Evolutionary conservation across 1,140 invertebrate genomes (phyloP), one percentile per base, ranked within the genome.

Genomic region (Eciton burchellii): DNA sequence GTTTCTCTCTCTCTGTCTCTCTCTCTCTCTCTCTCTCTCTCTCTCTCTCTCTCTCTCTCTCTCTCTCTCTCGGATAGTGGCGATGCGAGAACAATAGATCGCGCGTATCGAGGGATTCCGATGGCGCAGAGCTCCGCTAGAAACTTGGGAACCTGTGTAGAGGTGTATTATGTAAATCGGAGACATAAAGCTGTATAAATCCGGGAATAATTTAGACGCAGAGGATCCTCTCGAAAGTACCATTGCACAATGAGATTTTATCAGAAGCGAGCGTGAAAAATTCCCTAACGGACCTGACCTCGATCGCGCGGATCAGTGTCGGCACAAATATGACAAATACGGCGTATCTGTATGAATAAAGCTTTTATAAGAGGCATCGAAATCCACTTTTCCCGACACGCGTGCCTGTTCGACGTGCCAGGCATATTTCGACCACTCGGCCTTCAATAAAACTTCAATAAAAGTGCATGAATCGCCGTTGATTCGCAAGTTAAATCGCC

Each of bases 391-490:
- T 71, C 35, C 43, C 35, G 16, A 5, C 24, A 45, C 29, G 63
- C 74, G 49, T 74, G 29, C 59, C n/a, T n/a, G 16, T 60, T 62
- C 43, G 26, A 74, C 57, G 72, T 57, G 74, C 74, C 74, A 35
- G 41, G 74, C 52, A 70, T 52, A 76, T 70, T 70, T 45, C 24
- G 21, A 79, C 24, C 29, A 63, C n/a, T 63, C 49, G 11, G 60
- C 49, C 35, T 49, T n/a, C n/a, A n/a, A n/a, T n/a, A n/a, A n/a
- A 70, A 57, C 35, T 57, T 79, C 35, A 45, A 70, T 68, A 79
- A 68, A 52, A 24, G 65, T 68, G 35, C 63, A 43, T 21, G 63
- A 70, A 79, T 70, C 52, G 63, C 35, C 12, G 14, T 49, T 68
- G 49, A 77, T 77, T 79, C 24, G 74, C 24, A 35, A 43, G 24